Evolutionary conservation across 1,140 invertebrate genomes (phyloP), one percentile per base, ranked within the genome.

Genomic region (Anoplophora glabripennis): DNA sequence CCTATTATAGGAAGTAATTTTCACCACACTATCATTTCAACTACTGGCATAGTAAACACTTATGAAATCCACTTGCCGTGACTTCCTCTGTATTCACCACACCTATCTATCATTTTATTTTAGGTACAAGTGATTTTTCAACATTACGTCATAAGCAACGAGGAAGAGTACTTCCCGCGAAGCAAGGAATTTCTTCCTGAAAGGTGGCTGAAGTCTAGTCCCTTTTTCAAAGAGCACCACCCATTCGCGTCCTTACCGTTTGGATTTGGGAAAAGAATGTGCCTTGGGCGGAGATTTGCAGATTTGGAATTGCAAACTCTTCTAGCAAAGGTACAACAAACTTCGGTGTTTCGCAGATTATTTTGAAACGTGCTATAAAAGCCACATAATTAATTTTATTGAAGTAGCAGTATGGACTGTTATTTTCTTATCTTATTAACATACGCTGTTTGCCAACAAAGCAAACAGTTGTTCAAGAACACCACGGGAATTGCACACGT

Each of bases 41-140:
- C n/a, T n/a, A n/a, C n/a, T n/a, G n/a, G n/a, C n/a, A n/a, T n/a
- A n/a, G n/a, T n/a, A n/a, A n/a, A n/a, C n/a, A n/a, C n/a, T n/a
- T n/a, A n/a, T n/a, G n/a, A n/a, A n/a, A n/a, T n/a, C n/a, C n/a
- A n/a, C n/a, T n/a, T n/a, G n/a, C n/a, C n/a, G n/a, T n/a, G n/a
- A n/a, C n/a, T n/a, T n/a, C n/a, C n/a, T n/a, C n/a, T n/a, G n/a
- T n/a, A n/a, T n/a, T n/a, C n/a, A n/a, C n/a, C n/a, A n/a, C 5
- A 28, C 21, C 21, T 28, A 28, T 5, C 21, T 28, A 28, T 5
- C 21, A n/a, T 62, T 45, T n/a, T 47, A 10, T 75, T 77, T 51
- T 63, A 89, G 86, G 81, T 87, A n/a, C 89, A 91, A 80, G 83
- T 90, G 0, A 87, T 92, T 17, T 92, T 91, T 72, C 89, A 89